These are phyloP conservation scores for Melanotaenia pygmaea DNA, from an alignment of 2,797 vertebrate genomes.

Conservation along the genomic window DNA sequence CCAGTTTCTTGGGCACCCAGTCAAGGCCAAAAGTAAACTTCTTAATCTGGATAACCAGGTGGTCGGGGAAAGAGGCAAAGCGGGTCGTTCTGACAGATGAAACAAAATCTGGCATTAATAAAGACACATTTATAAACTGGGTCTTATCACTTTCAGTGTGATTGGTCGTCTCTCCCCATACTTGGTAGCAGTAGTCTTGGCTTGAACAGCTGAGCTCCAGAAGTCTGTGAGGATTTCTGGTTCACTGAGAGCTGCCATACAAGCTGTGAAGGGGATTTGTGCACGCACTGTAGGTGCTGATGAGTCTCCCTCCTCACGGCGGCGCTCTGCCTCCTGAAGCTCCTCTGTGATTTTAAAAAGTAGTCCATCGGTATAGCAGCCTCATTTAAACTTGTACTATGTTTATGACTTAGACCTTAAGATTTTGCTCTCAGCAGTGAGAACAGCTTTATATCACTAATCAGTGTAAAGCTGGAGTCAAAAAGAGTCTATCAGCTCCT, in stretches of 20 bases:
- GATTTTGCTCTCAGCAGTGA: neutral
- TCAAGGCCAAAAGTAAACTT: constrained; percentile 99
- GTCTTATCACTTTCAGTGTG: neutral
- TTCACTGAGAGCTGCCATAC: constrained; percentile 95
- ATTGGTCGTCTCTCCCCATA: constrained; percentile 69
- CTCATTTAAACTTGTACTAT: neutral
- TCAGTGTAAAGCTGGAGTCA: neutral
- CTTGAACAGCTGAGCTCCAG: constrained; percentile 98
- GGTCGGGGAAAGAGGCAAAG: constrained; percentile 98
- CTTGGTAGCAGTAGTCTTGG: constrained; percentile 98
- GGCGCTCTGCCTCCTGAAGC: constrained; percentile 92
- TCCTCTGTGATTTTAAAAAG: constrained; percentile 84
- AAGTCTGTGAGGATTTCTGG: constrained; percentile 97
- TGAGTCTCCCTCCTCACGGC: constrained; percentile 90
- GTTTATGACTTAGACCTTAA: neutral
- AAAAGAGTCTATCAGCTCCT: constrained; percentile 29
- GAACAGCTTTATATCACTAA: neutral
- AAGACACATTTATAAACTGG: neutral
- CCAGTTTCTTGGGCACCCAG: constrained; percentile 99
- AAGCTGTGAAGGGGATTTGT: constrained; percentile 94
- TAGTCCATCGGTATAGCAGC: neutral
- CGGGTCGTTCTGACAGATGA: constrained; percentile 89
- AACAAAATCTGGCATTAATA: constrained; percentile 20
- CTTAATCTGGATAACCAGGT: constrained; percentile 99
- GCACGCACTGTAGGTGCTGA: constrained; percentile 90